Evolutionary conservation across 92 coral and sea anemone genomes (phyloP), one percentile per base, ranked within the genome.

Genomic region (Phymanthus crucifer): DNA sequence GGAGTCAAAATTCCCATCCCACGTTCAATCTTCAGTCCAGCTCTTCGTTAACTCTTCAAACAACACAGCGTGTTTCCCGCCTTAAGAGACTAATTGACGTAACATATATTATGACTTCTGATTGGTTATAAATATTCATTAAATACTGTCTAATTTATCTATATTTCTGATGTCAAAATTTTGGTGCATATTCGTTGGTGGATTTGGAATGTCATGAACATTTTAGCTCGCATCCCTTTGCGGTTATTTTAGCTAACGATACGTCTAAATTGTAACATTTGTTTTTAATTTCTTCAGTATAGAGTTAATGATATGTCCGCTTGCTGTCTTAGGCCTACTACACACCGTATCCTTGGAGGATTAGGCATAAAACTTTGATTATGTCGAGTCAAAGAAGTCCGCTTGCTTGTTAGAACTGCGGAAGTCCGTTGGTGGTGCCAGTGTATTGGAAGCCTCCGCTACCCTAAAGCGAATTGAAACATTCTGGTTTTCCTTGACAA

Each of bases 51-150:
- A 54, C 64, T 21, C 64, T 54, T 10, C 64, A 54, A 54, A 54
- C 64, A 54, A 21, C 64, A 24, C 64, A 54, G 64, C 64, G 10
- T 54, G 64, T 54, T 54, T 54, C 64, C 64, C 64, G 64, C 64
- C 64, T 21, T 0, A 54, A 21, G 64, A 24, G 64, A 54, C 64
- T 54, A 54, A 54, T 54, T 54, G 64, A 54, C 64, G 64, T 54
- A 54, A 54, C n/a, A 54, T 54, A 24, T 21, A 54, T 54, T 21
- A 1, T 21, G 64, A 29, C 64, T 54, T 54, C 64, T 54, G 64
- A 54, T 54, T 54, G 64, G 64, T 9, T 14, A 54, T 54, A 7
- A 54, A 54, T 54, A 54, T 54, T 54, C 27, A 54, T 54, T 54
- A 54, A 21, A 9, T 54, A 54, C 27, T 8, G 64, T 21, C 24